A percentile compares a stretch with the other conserved stretches of the same genome.
Evolutionary conservation across 2,888 invertebrate species (phyloP).

Genomic region (Epinotia bilunana): DNA sequence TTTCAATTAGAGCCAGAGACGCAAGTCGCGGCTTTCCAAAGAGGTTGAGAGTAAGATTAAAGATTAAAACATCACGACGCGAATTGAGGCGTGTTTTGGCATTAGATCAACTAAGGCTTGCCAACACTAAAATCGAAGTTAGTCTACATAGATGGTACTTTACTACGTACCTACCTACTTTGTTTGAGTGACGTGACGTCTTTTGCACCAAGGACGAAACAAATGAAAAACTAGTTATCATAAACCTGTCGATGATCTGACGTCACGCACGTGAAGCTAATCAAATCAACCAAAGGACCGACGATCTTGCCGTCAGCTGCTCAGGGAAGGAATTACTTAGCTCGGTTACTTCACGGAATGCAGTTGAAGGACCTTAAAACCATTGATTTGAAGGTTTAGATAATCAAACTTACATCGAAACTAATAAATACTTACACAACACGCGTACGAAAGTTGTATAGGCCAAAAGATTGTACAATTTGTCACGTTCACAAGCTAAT

Average conservation of each 20-base stretch:
- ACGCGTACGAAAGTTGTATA: too few relatives aligned
- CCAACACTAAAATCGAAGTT: slow-evolving; percentile 21
- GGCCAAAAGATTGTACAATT: too few relatives aligned
- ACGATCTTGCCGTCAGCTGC: slow-evolving; percentile 1
- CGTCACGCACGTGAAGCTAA: neutral
- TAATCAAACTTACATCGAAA: slow-evolving; percentile 3
- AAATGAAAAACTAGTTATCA: neutral
- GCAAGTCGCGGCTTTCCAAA: neutral
- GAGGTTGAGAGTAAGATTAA: slow-evolving; percentile 21
- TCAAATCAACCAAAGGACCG: slow-evolving; percentile 7
- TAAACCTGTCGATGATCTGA: slow-evolving; percentile 7
- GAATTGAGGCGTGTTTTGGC: slow-evolving; percentile 19
- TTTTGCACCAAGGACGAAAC: neutral
- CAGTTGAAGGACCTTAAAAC: neutral
- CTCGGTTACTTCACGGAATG: slow-evolving; percentile 1
- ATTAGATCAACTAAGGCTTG: slow-evolving; percentile 11
- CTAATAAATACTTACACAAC: neutral
- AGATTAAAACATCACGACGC: slow-evolving; percentile 16
- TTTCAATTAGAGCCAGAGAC: slow-evolving; percentile 27
- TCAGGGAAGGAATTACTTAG: neutral
- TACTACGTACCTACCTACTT: neutral
- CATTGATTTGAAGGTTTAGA: neutral
- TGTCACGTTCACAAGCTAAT: too few relatives aligned
- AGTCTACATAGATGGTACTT: neutral
- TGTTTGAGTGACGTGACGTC: neutral